Conservation (phyloP, 2,888 invertebrate species). For the Agrypnus murinus region DNA sequence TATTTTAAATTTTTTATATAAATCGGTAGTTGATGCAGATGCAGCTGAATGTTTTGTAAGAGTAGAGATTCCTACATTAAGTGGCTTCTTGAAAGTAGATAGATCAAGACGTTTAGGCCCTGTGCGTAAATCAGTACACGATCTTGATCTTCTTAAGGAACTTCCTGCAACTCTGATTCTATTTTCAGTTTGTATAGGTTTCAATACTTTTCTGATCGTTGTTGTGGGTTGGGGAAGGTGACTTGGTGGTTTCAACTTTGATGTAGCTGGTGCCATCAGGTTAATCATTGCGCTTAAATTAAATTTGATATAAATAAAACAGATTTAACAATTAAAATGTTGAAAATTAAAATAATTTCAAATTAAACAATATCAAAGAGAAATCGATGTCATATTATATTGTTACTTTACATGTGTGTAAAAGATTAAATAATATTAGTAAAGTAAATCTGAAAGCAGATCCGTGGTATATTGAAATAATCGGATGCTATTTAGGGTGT, state of each 20-base stretch:
- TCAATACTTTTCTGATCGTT: too few relatives aligned
- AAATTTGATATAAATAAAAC: too few relatives aligned
- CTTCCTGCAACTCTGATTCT: neutral
- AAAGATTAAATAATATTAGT: too few relatives aligned
- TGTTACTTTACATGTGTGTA: too few relatives aligned
- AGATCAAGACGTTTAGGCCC: neutral
- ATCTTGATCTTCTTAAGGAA: constrained; percentile 3
- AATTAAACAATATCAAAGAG: too few relatives aligned
- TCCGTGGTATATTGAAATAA: too few relatives aligned
- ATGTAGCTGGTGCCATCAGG: neutral
- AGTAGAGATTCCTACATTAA: neutral
- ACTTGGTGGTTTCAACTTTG: neutral
- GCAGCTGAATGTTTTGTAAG: neutral
- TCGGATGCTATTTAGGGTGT: too few relatives aligned
- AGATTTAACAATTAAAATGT: too few relatives aligned
- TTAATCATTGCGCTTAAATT: neutral
- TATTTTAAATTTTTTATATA: neutral
- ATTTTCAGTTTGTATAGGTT: neutral
- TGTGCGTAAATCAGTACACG: neutral
- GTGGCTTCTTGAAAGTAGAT: neutral
- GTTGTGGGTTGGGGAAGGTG: neutral
- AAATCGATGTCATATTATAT: too few relatives aligned
- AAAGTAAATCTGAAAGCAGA: too few relatives aligned
- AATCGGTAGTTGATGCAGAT: neutral
- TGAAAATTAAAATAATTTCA: too few relatives aligned